Percentiles rank a stretch among this genome's conserved stretches.
Evolutionary conservation across 2,797 vertebrate species (phyloP).

Genomic region (Rhadinocentrus ornatus): DNA sequence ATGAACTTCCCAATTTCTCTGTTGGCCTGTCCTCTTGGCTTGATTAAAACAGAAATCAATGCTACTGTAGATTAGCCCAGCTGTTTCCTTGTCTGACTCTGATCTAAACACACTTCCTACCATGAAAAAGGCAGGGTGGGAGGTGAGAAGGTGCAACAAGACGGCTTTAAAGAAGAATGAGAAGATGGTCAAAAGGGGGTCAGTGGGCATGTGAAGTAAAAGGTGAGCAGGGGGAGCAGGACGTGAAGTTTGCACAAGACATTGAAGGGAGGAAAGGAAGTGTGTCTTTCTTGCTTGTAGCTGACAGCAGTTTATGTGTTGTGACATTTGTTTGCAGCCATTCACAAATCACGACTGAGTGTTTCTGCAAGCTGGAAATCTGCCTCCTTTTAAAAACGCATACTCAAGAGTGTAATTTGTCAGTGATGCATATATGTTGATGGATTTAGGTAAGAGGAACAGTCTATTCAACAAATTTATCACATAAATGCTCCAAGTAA

Average conservation of each 20-base stretch:
- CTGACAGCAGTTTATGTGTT: slow-evolving; percentile 29
- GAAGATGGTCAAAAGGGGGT: slow-evolving; percentile 43
- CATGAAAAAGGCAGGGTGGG: slow-evolving; percentile 12
- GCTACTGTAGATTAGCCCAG: slow-evolving; percentile 81
- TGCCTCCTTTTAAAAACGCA: slow-evolving; percentile 41
- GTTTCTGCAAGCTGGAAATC: slow-evolving; percentile 35
- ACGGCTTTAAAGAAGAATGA: slow-evolving; percentile 37
- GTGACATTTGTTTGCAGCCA: slow-evolving; percentile 39
- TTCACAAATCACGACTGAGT: slow-evolving; percentile 19
- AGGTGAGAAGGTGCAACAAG: slow-evolving; percentile 34
- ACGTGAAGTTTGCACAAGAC: slow-evolving; percentile 56
- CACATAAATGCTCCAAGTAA: slow-evolving; percentile 36
- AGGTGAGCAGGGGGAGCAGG: slow-evolving; percentile 50
- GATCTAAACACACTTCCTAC: slow-evolving; percentile 73
- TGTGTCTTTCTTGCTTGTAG: slow-evolving; percentile 23
- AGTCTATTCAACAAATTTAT: slow-evolving; percentile 56
- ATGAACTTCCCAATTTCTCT: slow-evolving; percentile 73
- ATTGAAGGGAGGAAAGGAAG: slow-evolving; percentile 71
- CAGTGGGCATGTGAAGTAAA: slow-evolving; percentile 44
- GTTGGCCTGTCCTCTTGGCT: slow-evolving; percentile 51
- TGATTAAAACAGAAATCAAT: slow-evolving; percentile 73
- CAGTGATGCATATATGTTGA: slow-evolving; percentile 18
- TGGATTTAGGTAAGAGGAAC: slow-evolving; percentile 41
- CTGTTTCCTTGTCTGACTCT: slow-evolving; percentile 79
- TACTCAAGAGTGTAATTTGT: slow-evolving; percentile 56